Base-by-base conservation (phyloP, 2,888 invertebrate genomes). In the Notodonta ziczac region DNA sequence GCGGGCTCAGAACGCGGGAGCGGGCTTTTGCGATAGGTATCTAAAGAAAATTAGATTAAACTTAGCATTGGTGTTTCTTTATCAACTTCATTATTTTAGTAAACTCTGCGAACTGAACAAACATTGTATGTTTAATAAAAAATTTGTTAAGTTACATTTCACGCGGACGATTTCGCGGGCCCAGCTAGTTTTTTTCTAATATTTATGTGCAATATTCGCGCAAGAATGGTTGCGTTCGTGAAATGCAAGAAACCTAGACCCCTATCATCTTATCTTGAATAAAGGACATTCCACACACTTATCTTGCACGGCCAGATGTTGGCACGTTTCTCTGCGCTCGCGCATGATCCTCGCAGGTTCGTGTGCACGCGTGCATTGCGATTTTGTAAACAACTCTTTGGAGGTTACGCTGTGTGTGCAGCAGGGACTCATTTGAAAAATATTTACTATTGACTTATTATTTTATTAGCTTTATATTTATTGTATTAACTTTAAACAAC, bases 241-340 rank as follows among this genome's bases (percentile, higher is more conserved):
- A 46, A 46, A 46, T n/a, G 13, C 46, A 46, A 46, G 46, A 66
- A 60, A 57, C 57, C 48, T 66, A 61, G 46, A 73, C 62, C 61
- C 63, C 64, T 66, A 48, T 39, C 32, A 59, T 60, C 66, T 62
- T 73, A 66, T 51, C 60, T 62, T 58, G 59, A 51, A 56, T 64
- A 70, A 69, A 62, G 63, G 63, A 58, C 69, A 62, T 46, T 44
- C 55, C 66, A 61, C 69, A 65, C 62, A 65, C 70, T 50, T 65
- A 58, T 59, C 60, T 58, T 56, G 63, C 69, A 61, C 61, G 73
- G 62, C 58, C 59, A 35, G 39, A 52, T 54, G 57, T 46, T 55
- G 42, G 64, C 73, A 72, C 74, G 73, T 66, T 48, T 59, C 32
- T 56, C 42, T 2, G 44, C n/a, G 42, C 39, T 52, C 8, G 16